A percentile compares a stretch with the other conserved stretches of the same genome.
phyloP scores from a whole-genome alignment of 2,113 vertebrate genomes.

The Centropus unirufus region DNA sequence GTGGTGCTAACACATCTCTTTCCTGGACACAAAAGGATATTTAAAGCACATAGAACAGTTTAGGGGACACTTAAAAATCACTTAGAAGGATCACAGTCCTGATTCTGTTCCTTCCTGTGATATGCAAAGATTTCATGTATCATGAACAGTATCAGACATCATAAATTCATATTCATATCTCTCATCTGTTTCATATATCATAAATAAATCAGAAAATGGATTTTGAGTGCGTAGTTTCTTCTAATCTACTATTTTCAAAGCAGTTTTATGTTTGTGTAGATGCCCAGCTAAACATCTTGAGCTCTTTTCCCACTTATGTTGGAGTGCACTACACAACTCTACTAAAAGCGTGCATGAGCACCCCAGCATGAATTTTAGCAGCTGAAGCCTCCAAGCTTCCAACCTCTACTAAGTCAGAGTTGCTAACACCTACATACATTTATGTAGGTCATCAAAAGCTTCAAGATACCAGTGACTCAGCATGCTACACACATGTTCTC shows the following conservation, averaged over 20 bases:
- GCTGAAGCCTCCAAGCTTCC: background rate
- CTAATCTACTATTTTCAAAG: background rate
- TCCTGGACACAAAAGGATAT: background rate
- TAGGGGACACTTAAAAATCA: background rate
- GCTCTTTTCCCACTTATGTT: background rate
- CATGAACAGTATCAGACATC: background rate
- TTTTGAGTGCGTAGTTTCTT: background rate
- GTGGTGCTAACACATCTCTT: background rate
- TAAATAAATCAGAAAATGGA: background rate
- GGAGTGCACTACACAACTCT: background rate
- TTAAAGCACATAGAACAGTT: background rate
- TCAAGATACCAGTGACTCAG: background rate
- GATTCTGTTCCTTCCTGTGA: background rate
- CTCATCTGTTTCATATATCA: background rate
- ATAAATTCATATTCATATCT: background rate
- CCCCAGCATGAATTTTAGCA: background rate
- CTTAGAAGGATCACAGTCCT: background rate
- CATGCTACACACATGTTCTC: background rate
- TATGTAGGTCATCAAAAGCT: background rate
- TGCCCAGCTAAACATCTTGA: background rate
- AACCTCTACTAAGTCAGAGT: background rate
- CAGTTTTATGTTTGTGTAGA: background rate
- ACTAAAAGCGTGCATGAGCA: background rate
- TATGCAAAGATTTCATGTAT: background rate
- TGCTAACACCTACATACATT: background rate